Base-by-base conservation (phyloP, 1,140 invertebrate species). In the Homarus americanus region DNA sequence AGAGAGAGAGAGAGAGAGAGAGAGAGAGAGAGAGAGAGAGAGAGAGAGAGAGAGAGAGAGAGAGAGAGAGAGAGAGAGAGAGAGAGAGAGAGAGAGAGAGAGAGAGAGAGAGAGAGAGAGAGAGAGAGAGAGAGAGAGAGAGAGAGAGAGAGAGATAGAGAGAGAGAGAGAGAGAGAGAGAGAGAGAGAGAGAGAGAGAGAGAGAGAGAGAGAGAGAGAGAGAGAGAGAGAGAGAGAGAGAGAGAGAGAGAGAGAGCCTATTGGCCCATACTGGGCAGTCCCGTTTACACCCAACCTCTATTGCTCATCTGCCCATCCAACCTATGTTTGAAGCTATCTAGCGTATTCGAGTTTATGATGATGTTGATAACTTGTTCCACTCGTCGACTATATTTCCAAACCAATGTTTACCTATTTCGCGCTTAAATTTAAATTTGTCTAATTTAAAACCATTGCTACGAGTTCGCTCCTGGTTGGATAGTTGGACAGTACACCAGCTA, bases 121-220 rank as follows among this genome's bases (percentile, higher is more conserved):
- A 38, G 32, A 76, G 34, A 76, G 20, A 76, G 17, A 38, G 73
- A 24, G 40, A 66, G 63, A 66, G 63, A 66, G 36, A 72, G 28
- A 72, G 69, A 72, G 24, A 72, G 10, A 72, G 69, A 72, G 1
- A 28, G n/a, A 72, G 24, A 24, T 72, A 72, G 69, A n/a, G 69
- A 32, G 24, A 72, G 69, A 72, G 69, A 72, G 69, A 72, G 69
- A 72, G 69, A 72, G 69, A 72, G 69, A 72, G 69, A 72, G 69
- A 72, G 73, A 76, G 73, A 76, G 73, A 76, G 73, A 76, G 73
- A 76, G 73, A 76, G 73, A 76, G 73, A 76, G 73, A 76, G 73
- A 76, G 73, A 76, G 75, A 78, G 75, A 78, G 75, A 78, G 75
- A 78, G 75, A 78, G 75, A 78, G 75, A 78, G 75, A 78, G 75